Conservation (phyloP, 2,113 vertebrate species). For the Cyanoramphus novaezelandiae region DNA sequence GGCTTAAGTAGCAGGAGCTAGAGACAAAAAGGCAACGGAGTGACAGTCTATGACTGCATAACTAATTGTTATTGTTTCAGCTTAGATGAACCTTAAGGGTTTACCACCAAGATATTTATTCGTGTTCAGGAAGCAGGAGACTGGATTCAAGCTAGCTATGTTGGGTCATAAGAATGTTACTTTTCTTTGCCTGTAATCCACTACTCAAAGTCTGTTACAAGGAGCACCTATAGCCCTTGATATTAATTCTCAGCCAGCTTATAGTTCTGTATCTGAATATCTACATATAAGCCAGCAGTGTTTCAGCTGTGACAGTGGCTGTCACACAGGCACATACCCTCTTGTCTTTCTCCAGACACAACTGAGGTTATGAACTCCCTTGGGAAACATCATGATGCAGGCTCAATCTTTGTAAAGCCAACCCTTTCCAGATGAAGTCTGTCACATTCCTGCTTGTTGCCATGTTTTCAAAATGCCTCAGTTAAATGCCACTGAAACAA, state of each 20-base stretch:
- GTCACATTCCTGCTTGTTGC: neutral
- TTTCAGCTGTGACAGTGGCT: neutral
- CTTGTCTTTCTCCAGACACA: neutral
- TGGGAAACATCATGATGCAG: accelerated
- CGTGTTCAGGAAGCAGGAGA: neutral
- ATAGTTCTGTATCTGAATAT: neutral
- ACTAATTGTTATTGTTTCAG: neutral
- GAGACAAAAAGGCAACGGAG: neutral
- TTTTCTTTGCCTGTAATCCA: neutral
- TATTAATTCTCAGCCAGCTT: neutral
- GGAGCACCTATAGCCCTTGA: neutral
- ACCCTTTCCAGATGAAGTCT: neutral
- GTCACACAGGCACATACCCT: neutral
- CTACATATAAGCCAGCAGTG: neutral
- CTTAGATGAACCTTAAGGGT: neutral
- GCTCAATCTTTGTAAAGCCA: neutral
- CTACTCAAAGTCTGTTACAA: neutral
- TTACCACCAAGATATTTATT: neutral
- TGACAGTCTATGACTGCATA: neutral
- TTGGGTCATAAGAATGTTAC: neutral
- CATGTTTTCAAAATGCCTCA: neutral
- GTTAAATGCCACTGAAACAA: neutral
- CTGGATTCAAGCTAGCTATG: neutral
- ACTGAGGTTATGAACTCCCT: neutral
- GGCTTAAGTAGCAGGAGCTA: neutral